phyloP scores from a whole-genome alignment of 2,888 invertebrate genomes.

The Anthrax anthrax region DNA sequence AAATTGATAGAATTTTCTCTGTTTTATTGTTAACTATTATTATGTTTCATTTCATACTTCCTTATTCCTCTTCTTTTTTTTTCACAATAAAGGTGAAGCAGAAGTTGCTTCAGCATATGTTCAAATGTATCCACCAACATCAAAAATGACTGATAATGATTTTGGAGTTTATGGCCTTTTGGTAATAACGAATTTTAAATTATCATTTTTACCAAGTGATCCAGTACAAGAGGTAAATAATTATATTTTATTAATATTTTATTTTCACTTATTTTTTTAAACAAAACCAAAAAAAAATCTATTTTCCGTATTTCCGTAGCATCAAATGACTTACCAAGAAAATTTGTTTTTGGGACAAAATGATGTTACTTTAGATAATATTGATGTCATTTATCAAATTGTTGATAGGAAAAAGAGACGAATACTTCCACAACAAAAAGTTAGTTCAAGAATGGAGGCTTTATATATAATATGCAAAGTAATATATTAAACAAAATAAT shows the following conservation, averaged over 20 bases:
- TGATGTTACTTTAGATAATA: conserved; percentile 33
- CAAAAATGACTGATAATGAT: conserved; percentile 40
- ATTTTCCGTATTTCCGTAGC: conserved; percentile 9
- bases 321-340: conserved; percentile 23
- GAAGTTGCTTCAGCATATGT: conserved; percentile 75
- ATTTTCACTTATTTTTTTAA: not conserved
- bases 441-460: conserved; percentile 30
- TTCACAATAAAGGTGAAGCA: conserved; percentile 48
- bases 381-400: conserved; percentile 32
- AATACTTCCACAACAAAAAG: conserved; percentile 27
- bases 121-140: conserved; percentile 59
- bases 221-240: conserved; percentile 6
- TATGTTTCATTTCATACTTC: not conserved
- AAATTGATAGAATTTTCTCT: no score
- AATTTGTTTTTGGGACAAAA: conserved; percentile 27
- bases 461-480: conserved; percentile 31
- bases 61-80: not conserved
- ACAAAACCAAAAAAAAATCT: no score
- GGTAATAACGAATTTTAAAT: conserved; percentile 83
- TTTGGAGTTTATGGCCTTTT: conserved; percentile 69
- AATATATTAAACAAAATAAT: conserved; percentile 1
- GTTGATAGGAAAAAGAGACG: conserved; percentile 25
- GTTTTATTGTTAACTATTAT: no score
- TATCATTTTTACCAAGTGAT: conserved; percentile 65
- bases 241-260: not conserved